Conservation (phyloP, 2,113 vertebrate genomes). For the Indri indri region DNA sequence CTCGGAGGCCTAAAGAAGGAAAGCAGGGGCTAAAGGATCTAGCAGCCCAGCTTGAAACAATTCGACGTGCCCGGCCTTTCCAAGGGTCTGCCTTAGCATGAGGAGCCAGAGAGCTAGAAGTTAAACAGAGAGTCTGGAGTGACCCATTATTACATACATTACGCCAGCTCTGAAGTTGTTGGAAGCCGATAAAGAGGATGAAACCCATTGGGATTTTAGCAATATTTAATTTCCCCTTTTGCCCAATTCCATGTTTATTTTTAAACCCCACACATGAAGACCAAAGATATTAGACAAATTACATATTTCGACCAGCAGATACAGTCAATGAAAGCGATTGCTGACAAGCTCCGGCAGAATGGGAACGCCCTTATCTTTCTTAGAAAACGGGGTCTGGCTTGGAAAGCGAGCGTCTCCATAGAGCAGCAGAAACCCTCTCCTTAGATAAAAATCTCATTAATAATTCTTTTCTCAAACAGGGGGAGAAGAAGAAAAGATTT, state of each 20-base stretch:
- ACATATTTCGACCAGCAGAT: conserved; percentile 57
- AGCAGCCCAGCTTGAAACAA: not conserved
- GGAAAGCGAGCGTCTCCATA: conserved; percentile 41
- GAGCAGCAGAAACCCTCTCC: conserved; percentile 58
- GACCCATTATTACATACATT: not conserved
- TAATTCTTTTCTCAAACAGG: conserved; percentile 60
- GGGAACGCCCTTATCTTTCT: conserved; percentile 35
- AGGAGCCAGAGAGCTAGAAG: not conserved
- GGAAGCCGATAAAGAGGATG: conserved; percentile 2
- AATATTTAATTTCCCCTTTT: not conserved
- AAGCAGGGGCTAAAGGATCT: not conserved
- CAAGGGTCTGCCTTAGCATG: not conserved
- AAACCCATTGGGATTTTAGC: conserved; percentile 27
- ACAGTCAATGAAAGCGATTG: conserved; percentile 58
- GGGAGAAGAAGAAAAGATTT: conserved; percentile 52
- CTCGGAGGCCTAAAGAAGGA: not conserved
- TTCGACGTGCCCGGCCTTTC: not conserved
- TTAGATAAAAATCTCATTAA: conserved; percentile 73
- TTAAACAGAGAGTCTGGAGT: not conserved
- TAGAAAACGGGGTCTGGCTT: conserved; percentile 56
- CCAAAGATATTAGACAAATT: conserved; percentile 60
- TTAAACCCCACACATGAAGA: not conserved
- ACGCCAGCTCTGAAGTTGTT: not conserved
- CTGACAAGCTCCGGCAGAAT: conserved; percentile 34
- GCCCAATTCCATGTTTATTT: conserved; percentile 30